Percentiles rank a stretch among this genome's conserved stretches.
phyloP scores from a whole-genome alignment of 64 coral and sea anemone genomes.

The Cladopsammia gracilis region DNA sequence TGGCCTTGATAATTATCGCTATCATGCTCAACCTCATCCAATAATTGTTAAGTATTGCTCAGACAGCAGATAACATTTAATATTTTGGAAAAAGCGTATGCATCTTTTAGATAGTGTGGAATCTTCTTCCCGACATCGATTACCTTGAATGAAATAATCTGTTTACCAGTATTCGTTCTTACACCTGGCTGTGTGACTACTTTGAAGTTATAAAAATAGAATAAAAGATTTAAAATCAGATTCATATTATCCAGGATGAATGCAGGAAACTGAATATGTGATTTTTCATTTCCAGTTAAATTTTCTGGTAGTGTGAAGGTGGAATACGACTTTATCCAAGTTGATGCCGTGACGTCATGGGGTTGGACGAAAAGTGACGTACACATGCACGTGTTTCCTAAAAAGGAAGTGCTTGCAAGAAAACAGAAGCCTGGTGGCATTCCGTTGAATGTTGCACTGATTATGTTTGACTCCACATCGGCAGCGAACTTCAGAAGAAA shows the following conservation, averaged over 20 bases:
- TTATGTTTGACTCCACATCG: slow-evolving; percentile 81
- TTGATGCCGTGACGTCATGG: slow-evolving; percentile 51
- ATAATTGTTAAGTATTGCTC: too few relatives aligned
- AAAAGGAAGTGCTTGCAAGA: slow-evolving; percentile 51
- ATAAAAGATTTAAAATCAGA: too few relatives aligned
- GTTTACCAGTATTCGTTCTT: too few relatives aligned
- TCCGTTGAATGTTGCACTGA: slow-evolving; percentile 66
- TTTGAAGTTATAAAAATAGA: too few relatives aligned
- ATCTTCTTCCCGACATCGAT: too few relatives aligned
- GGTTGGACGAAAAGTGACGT: slow-evolving; percentile 24
- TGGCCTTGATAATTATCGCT: too few relatives aligned
- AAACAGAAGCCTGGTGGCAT: slow-evolving; percentile 38
- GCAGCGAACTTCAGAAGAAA: slow-evolving; percentile 78
- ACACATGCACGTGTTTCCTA: slow-evolving; percentile 44
- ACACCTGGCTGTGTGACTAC: too few relatives aligned
- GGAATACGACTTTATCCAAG: slow-evolving; percentile 67
- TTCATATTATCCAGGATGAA: not conserved
- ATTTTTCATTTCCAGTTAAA: not conserved
- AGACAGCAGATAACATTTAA: too few relatives aligned
- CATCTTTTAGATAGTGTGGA: too few relatives aligned
- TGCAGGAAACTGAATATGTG: not conserved
- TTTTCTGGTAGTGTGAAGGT: slow-evolving; percentile 35
- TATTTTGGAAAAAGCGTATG: too few relatives aligned
- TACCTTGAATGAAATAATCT: too few relatives aligned
- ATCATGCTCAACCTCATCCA: too few relatives aligned